Base-by-base conservation (phyloP, 2,797 vertebrate species). In the Sebastes itinus region DNA sequence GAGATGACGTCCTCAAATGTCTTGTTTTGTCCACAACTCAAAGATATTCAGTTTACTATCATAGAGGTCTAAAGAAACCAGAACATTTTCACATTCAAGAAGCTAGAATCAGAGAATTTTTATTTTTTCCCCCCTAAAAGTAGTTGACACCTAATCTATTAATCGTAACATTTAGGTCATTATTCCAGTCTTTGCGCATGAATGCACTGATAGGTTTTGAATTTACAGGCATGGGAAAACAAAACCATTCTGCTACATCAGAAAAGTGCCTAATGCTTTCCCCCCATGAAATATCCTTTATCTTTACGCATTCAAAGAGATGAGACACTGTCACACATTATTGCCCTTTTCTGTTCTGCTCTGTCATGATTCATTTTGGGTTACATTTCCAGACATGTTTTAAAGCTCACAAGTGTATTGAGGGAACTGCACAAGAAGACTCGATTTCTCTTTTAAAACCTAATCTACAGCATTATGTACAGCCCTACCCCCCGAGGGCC, bases 241-340 rank as follows among this genome's bases (percentile, higher is more conserved):
- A 59, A 56, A 72, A 63, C 23, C n/a, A 52, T 30, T 72, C 30
- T 46, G 2, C 14, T 64, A 20, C 11, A 16, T 72, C 9, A 58
- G 49, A 62, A 49, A 28, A 27, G 18, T 28, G 13, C 16, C 18
- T 2, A 11, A 27, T 63, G 1, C 25, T 22, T 14, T 28, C 7
- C 52, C 6, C 4, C 23, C 3, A 18, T 35, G 6, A 52, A 25
- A 63, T 71, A 60, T 62, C 10, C 16, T 72, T 74, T 23, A 61
- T 79, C 32, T 76, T 65, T 67, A 62, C 5, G 10, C 14, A 10
- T 72, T 74, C 32, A 71, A 62, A 38, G 60, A 59, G 35, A 77
- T 23, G 32, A 56, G 7, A 30, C 63, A 38, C 38, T 5, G 10
- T 32, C 23, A 14, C 22, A 28, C 16, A 60, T 59, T 23, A 20